Evolutionary conservation across 2,797 vertebrate genomes (phyloP).

Genomic region (Falco rusticolus): DNA sequence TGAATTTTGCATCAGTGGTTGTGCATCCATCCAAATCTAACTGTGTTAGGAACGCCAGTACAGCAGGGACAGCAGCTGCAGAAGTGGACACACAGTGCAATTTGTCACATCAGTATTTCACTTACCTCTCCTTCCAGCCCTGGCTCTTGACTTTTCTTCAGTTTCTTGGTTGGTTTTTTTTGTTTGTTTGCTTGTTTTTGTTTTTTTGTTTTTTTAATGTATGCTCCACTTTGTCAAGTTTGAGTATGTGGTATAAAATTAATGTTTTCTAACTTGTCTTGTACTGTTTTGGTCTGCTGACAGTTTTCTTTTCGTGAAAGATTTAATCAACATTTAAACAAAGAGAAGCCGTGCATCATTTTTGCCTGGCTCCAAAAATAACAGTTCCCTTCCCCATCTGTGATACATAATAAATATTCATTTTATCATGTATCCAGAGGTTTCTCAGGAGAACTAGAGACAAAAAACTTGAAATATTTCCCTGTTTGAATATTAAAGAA

Average conservation of each 20-base stretch:
- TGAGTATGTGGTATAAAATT: neutral
- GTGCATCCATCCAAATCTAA: neutral
- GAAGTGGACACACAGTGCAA: fast-evolving
- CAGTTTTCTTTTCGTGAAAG: neutral
- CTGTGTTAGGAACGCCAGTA: fast-evolving
- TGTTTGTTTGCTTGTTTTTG: neutral
- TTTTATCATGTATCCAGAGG: neutral
- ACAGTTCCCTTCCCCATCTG: neutral
- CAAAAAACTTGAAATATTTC: neutral
- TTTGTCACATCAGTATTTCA: neutral
- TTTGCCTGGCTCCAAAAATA: neutral
- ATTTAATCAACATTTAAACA: neutral
- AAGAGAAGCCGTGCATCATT: neutral
- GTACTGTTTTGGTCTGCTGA: neutral
- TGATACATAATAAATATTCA: neutral
- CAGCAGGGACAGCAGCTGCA: neutral
- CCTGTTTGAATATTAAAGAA: neutral
- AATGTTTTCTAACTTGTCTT: neutral
- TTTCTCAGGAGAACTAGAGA: neutral
- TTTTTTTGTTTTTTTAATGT: neutral
- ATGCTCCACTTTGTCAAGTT: neutral
- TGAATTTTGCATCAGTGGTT: neutral
- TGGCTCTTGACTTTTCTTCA: neutral
- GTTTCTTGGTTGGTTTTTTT: neutral
- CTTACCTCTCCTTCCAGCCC: neutral